A percentile compares a stretch with the other conserved stretches of the same genome.
Evolutionary conservation across 2,888 invertebrate species (phyloP).

Genomic region (Agrotis segetum): DNA sequence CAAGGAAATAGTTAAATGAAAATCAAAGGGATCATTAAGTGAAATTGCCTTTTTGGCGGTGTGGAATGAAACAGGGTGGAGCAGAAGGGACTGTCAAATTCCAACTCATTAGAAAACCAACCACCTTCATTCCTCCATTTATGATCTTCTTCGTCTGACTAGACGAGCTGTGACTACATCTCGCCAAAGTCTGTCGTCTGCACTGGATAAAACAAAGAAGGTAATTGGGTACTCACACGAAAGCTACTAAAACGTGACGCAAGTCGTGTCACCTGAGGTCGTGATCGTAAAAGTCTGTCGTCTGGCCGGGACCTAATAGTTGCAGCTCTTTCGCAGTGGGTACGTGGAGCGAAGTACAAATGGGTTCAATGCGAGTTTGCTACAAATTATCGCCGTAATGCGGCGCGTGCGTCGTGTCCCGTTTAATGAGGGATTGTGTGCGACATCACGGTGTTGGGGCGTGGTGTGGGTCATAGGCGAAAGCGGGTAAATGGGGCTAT

Average conservation of each 20-base stretch:
- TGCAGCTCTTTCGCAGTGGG: conserved; percentile 41
- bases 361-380: conserved; percentile 68
- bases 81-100: no score
- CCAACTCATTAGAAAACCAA: no score
- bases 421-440: conserved; percentile 88
- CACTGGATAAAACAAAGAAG: no score
- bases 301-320: conserved; percentile 39
- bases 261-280: neutral
- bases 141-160: no score
- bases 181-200: no score
- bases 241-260: neutral
- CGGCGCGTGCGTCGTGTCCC: conserved; percentile 74
- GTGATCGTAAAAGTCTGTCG: conserved; percentile 8
- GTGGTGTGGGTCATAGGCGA: conserved; percentile 53
- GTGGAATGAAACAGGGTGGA: no score
- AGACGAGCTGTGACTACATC: no score
- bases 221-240: neutral
- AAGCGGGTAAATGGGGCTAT: conserved; percentile 39
- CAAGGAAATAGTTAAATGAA: no score
- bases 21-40: no score
- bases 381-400: conserved; percentile 79
- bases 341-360: conserved; percentile 57
- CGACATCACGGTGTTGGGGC: conserved; percentile 77
- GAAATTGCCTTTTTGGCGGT: no score
- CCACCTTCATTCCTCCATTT: no score